Conservation (phyloP, 2,113 vertebrate species). For the Aldabrachelys gigantea region DNA sequence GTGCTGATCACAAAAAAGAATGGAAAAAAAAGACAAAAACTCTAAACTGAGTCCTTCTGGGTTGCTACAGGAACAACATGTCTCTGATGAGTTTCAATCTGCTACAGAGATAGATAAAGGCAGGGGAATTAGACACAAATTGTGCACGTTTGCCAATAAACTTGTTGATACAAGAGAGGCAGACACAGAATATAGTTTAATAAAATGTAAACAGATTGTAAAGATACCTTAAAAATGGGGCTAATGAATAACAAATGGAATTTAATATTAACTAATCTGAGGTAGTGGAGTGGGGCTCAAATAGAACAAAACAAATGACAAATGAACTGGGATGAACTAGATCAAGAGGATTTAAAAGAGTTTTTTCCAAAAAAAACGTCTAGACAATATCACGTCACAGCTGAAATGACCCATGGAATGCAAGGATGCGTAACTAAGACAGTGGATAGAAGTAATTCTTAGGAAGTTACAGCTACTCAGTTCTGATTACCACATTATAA, state of each 20-base stretch:
- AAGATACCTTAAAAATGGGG: not conserved
- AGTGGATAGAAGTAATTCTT: not conserved
- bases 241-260: not conserved
- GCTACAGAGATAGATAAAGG: not conserved
- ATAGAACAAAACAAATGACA: not conserved
- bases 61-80: not conserved
- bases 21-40: accelerated
- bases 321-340: not conserved
- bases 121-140: accelerated
- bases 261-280: not conserved
- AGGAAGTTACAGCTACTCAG: not conserved
- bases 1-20: not conserved
- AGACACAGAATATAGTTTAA: not conserved
- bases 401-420: not conserved
- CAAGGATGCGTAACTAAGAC: not conserved
- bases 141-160: not conserved
- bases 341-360: not conserved
- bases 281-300: not conserved
- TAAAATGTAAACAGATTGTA: not conserved
- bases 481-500: not conserved
- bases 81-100: not conserved
- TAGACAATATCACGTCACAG: not conserved
- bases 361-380: not conserved
- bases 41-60: not conserved
- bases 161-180: not conserved